Evolutionary conservation across 2,888 invertebrate species (phyloP).

Genomic region (Apodemia zela): DNA sequence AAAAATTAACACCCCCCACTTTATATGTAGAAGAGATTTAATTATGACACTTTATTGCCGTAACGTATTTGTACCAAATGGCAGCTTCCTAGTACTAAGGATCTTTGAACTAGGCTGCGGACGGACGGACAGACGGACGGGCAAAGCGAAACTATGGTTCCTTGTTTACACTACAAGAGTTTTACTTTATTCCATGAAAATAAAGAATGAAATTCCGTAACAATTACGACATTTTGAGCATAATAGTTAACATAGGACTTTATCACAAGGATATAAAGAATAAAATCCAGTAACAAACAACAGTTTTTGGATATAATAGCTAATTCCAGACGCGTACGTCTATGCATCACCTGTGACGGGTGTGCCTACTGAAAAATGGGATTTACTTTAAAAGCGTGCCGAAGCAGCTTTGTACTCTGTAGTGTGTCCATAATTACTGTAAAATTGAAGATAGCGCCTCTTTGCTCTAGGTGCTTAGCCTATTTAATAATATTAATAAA

Average conservation of each 20-base stretch:
- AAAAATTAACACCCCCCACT: no score
- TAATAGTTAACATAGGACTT: not conserved
- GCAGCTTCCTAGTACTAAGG: no score
- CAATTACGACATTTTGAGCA: not conserved
- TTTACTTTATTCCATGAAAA: slow-evolving; percentile 4
- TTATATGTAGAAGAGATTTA: no score
- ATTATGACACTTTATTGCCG: no score
- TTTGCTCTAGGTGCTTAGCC: no score
- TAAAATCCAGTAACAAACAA: not conserved
- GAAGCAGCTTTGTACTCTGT: slow-evolving; percentile 24
- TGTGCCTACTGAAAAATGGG: slow-evolving; percentile 47
- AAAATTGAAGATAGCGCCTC: not conserved
- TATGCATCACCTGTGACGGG: slow-evolving; percentile 62
- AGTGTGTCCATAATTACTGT: slow-evolving; percentile 32
- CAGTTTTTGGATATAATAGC: not conserved
- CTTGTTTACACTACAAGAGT: no score
- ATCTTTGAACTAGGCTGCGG: no score
- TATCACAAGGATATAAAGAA: not conserved
- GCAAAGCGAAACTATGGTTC: no score
- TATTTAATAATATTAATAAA: no score
- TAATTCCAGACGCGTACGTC: slow-evolving; percentile 40
- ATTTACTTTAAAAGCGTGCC: slow-evolving; percentile 49
- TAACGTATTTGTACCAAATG: no score
- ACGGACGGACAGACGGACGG: no score
- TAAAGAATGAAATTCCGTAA: not conserved